Evolutionary conservation across 2,888 invertebrate genomes (phyloP).

Genomic region (Microctonus aethiopoides): DNA sequence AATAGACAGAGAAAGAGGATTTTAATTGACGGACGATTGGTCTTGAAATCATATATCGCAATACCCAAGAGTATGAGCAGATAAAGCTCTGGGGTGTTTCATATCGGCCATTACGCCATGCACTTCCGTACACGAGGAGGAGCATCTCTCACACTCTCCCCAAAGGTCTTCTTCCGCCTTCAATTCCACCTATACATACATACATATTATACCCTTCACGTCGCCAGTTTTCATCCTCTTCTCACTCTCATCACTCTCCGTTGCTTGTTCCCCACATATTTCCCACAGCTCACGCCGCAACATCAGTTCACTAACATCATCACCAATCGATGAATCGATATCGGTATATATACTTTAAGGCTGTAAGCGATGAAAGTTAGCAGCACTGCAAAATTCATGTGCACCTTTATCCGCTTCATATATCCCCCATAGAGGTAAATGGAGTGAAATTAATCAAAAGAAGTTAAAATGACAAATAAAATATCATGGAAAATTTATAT

Average conservation of each 20-base stretch:
- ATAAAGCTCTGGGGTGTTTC: slow-evolving; percentile 9
- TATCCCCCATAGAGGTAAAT: neutral
- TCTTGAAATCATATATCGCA: neutral
- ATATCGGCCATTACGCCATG: slow-evolving; percentile 20
- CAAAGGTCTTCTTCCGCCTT: neutral
- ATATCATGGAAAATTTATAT: neutral
- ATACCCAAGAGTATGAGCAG: neutral
- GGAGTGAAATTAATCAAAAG: neutral
- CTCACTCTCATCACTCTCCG: neutral
- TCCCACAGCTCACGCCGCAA: neutral
- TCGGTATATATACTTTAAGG: slow-evolving; percentile 29
- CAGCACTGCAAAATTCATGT: slow-evolving; percentile 26
- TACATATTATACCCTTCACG: neutral
- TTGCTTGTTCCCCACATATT: slow-evolving; percentile 13
- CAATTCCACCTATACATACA: neutral
- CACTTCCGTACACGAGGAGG: neutral
- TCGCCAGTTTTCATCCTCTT: too few species aligned
- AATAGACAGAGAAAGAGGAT: neutral
- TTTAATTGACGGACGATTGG: slow-evolving; percentile 15
- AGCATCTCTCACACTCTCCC: neutral
- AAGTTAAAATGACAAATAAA: neutral
- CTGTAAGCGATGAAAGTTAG: slow-evolving; percentile 31
- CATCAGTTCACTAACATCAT: slow-evolving; percentile 28
- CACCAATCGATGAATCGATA: slow-evolving; percentile 30
- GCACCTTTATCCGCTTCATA: slow-evolving; percentile 5